Percentiles rank a stretch among this genome's conserved stretches.
phyloP scores from a whole-genome alignment of 2,888 invertebrate genomes.

The Drosophila setosimentum region DNA sequence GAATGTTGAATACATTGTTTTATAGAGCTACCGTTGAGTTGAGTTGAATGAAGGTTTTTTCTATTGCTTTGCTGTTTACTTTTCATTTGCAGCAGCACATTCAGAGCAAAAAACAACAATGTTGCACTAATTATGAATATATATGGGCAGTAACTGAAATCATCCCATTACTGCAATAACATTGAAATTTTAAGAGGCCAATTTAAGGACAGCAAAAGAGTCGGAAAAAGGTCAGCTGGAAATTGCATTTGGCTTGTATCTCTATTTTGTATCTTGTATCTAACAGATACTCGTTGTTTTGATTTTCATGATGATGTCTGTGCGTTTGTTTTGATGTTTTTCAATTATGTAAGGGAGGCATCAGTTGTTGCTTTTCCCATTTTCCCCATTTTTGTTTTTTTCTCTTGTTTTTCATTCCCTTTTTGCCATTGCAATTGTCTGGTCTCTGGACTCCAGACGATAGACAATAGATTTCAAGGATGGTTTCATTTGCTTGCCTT shows the following conservation, averaged over 20 bases:
- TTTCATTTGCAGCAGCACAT: constrained; percentile 62
- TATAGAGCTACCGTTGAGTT: neutral
- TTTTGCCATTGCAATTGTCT: constrained; percentile 64
- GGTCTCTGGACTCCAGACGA: constrained; percentile 47
- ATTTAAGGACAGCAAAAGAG: constrained; percentile 28
- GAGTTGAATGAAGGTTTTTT: constrained; percentile 44
- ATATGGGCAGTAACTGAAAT: neutral
- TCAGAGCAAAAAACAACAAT: constrained; percentile 26
- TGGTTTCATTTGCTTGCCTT: constrained; percentile 69
- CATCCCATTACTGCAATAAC: constrained; percentile 13
- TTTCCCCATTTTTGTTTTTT: constrained; percentile 18
- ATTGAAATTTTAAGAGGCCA: constrained; percentile 34
- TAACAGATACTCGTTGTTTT: constrained; percentile 58
- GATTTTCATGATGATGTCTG: constrained; percentile 64
- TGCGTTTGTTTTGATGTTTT: constrained; percentile 75
- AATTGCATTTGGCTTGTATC: constrained; percentile 52
- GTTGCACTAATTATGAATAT: constrained; percentile 24
- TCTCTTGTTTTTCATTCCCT: constrained; percentile 5
- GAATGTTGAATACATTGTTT: neutral
- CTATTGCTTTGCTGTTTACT: constrained; percentile 63
- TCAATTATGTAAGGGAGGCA: constrained; percentile 67
- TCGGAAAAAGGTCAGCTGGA: constrained; percentile 24
- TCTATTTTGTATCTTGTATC: constrained; percentile 41
- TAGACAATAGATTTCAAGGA: constrained; percentile 78
- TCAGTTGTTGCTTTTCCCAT: constrained; percentile 47